A percentile compares a stretch with the other conserved stretches of the same genome.
phyloP scores from a whole-genome alignment of 2,888 invertebrate species.

The Prosopocoilus inquinatus region DNA sequence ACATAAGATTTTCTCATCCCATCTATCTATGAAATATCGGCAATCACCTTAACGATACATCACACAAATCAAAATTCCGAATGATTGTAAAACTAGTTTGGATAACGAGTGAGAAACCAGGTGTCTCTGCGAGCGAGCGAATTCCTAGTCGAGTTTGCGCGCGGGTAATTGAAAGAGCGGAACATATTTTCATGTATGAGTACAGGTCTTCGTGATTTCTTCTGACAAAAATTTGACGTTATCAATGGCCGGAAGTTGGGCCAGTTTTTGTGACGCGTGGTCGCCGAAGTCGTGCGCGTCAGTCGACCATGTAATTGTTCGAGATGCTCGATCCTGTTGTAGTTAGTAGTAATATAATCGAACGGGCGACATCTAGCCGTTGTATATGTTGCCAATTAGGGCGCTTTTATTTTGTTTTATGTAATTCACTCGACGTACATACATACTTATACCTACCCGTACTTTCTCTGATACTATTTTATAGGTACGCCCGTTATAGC shows the following conservation, averaged over 20 bases:
- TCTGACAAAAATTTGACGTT: constrained; percentile 30
- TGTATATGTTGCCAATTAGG: background rate
- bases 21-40: background rate
- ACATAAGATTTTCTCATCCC: too few species aligned
- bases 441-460: too few species aligned
- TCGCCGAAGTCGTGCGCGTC: background rate
- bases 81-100: constrained; percentile 1
- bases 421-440: background rate
- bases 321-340: background rate
- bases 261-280: constrained; percentile 26
- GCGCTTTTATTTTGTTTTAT: constrained; percentile 2
- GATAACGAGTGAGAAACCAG: constrained; percentile 16
- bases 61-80: constrained; percentile 10
- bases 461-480: constrained; percentile 1
- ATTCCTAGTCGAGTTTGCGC: constrained; percentile 12
- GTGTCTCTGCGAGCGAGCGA: constrained; percentile 16
- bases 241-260: constrained; percentile 30
- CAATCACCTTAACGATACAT: background rate
- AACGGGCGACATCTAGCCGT: constrained; percentile 2
- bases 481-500: background rate
- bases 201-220: constrained; percentile 24
- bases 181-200: constrained; percentile 26
- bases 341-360: too few species aligned
- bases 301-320: constrained; percentile 1
- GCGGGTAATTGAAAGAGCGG: constrained; percentile 7